Evolutionary conservation across 2,797 vertebrate species (phyloP).

Genomic region (Syngnathus acus): DNA sequence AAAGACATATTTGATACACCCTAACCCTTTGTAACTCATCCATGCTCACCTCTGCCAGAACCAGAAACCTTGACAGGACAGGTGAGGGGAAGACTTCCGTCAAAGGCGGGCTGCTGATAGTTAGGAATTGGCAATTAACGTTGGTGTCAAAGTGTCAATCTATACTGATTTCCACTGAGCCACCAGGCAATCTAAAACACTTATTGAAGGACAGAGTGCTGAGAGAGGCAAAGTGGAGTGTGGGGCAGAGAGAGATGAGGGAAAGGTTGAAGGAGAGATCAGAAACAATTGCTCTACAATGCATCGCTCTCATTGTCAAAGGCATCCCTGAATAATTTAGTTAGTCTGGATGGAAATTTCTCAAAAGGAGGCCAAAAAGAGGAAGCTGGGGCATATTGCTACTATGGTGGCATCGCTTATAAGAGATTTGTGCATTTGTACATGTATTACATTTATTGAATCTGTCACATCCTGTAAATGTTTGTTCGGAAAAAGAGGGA

Average conservation of each 20-base stretch:
- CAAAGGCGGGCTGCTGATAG: slow-evolving; percentile 42
- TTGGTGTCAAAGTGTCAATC: slow-evolving; percentile 67
- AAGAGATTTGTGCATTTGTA: slow-evolving; percentile 25
- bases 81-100: slow-evolving; percentile 28
- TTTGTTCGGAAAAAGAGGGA: neutral
- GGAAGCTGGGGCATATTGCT: slow-evolving; percentile 20
- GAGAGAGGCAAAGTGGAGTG: slow-evolving; percentile 15
- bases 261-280: slow-evolving; percentile 22
- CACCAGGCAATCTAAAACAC: slow-evolving; percentile 51
- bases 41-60: slow-evolving; percentile 17
- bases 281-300: slow-evolving; percentile 48
- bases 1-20: slow-evolving; percentile 15
- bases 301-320: slow-evolving; percentile 55
- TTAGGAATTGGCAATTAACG: slow-evolving; percentile 64
- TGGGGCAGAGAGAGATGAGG: slow-evolving; percentile 8
- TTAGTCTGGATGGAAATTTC: slow-evolving; percentile 32
- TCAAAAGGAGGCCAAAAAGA: slow-evolving; percentile 18
- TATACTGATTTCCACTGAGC: slow-evolving; percentile 61
- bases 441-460: slow-evolving; percentile 8
- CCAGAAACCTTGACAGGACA: slow-evolving; percentile 23
- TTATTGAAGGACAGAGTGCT: slow-evolving; percentile 29
- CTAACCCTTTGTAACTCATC: slow-evolving; percentile 13
- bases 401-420: slow-evolving; percentile 36
- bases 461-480: neutral
- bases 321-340: slow-evolving; percentile 53